Evolutionary conservation across 2,888 invertebrate genomes (phyloP).

Genomic region (Diaphora mendica): DNA sequence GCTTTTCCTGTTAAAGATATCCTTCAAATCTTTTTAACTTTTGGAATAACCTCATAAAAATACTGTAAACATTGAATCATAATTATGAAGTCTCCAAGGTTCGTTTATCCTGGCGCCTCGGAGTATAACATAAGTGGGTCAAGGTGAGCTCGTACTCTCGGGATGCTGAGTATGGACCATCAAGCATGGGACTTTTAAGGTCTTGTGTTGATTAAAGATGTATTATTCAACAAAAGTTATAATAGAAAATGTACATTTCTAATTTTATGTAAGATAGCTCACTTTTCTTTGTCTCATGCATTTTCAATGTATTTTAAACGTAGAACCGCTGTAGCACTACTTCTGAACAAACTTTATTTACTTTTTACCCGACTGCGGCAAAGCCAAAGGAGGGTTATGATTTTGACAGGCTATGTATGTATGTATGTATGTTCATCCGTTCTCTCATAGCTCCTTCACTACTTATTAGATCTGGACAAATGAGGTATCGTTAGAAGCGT

Average conservation of each 20-base stretch:
- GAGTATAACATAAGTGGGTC: constrained; percentile 7
- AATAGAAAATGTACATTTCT: background rate
- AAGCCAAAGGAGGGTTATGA: too few species aligned
- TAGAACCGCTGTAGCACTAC: background rate
- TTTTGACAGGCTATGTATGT: too few species aligned
- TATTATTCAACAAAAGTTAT: background rate
- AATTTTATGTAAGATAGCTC: background rate
- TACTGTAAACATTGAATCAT: constrained; percentile 42
- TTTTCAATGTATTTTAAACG: background rate
- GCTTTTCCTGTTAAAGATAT: background rate
- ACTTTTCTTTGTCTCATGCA: background rate
- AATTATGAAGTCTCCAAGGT: constrained; percentile 26
- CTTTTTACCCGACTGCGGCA: too few species aligned
- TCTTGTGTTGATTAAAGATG: background rate
- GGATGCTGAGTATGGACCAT: background rate
- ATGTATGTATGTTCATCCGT: too few species aligned
- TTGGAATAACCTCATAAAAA: constrained; percentile 19
- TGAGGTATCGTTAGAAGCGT: too few species aligned
- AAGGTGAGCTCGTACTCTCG: constrained; percentile 10
- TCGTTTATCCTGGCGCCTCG: background rate
- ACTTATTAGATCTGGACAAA: too few species aligned
- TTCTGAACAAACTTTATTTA: background rate
- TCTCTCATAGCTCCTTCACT: too few species aligned
- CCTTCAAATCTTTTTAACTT: background rate
- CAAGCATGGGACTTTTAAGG: background rate